phyloP scores from a whole-genome alignment of 2,888 invertebrate species.

The Imbricaverruca yamaguchii region DNA sequence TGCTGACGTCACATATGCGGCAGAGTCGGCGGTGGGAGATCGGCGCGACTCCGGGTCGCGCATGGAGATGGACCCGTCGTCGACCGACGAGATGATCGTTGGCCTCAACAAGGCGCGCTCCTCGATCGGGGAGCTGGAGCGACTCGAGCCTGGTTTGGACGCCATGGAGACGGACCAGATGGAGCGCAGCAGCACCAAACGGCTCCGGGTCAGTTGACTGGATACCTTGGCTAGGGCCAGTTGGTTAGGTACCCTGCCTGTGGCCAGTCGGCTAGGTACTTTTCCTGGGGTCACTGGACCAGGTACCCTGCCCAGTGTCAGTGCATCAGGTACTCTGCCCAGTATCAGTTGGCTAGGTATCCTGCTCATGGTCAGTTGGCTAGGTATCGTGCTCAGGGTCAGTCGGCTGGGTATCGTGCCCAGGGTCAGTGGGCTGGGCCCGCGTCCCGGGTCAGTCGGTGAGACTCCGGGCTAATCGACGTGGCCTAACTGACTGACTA shows the following conservation, averaged over 20 bases:
- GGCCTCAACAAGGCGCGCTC: neutral
- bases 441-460: too few relatives aligned
- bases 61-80: neutral
- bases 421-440: too few relatives aligned
- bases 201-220: neutral
- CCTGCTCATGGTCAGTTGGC: neutral
- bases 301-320: neutral
- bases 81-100: neutral
- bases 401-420: too few relatives aligned
- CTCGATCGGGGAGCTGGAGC: neutral
- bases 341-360: neutral
- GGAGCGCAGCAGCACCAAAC: neutral
- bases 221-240: too few relatives aligned
- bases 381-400: too few relatives aligned
- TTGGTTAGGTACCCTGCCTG: too few relatives aligned
- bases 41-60: neutral
- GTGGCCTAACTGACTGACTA: too few relatives aligned
- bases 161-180: conserved; percentile 2
- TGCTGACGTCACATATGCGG: neutral
- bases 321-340: neutral
- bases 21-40: neutral
- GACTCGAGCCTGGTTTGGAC: neutral
- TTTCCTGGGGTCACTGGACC: neutral
- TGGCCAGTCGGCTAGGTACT: too few relatives aligned
- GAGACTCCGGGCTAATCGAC: too few relatives aligned